Percentiles rank a stretch among this genome's conserved stretches.
Conservation (phyloP, 2,888 invertebrate species). For the Dryobotodes eremita region DNA sequence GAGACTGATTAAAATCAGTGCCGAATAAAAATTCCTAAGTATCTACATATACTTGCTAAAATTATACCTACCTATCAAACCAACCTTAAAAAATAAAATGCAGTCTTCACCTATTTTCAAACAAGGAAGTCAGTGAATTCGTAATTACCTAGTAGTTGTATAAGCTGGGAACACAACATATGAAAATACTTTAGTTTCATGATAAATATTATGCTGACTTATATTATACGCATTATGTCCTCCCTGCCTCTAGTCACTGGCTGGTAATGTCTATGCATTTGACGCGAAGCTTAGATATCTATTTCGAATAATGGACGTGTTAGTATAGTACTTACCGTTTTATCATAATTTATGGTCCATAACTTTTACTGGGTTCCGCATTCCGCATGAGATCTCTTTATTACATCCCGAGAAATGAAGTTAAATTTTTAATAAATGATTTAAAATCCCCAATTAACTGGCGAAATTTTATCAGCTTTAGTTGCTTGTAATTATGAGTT, state of each 20-base stretch:
- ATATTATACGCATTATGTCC: not conserved
- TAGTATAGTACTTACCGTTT: not conserved
- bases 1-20: not conserved
- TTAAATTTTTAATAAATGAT: not conserved
- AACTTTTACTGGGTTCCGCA: slow-evolving; percentile 14
- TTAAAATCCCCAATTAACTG: not conserved
- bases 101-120: not conserved
- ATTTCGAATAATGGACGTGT: slow-evolving; percentile 5
- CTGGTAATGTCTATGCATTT: slow-evolving; percentile 16
- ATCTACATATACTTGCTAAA: too few relatives aligned
- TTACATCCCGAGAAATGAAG: not conserved
- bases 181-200: not conserved
- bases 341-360: slow-evolving; percentile 16
- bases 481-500: too few relatives aligned
- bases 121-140: not conserved
- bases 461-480: too few relatives aligned
- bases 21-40: too few relatives aligned
- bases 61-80: not conserved
- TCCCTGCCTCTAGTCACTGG: not conserved
- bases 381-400: not conserved
- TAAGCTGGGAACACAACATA: not conserved
- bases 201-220: not conserved
- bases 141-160: not conserved
- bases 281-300: slow-evolving; percentile 9
- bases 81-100: not conserved